Base-by-base conservation (phyloP, 2,797 vertebrate genomes). In the Borostomias antarcticus region DNA sequence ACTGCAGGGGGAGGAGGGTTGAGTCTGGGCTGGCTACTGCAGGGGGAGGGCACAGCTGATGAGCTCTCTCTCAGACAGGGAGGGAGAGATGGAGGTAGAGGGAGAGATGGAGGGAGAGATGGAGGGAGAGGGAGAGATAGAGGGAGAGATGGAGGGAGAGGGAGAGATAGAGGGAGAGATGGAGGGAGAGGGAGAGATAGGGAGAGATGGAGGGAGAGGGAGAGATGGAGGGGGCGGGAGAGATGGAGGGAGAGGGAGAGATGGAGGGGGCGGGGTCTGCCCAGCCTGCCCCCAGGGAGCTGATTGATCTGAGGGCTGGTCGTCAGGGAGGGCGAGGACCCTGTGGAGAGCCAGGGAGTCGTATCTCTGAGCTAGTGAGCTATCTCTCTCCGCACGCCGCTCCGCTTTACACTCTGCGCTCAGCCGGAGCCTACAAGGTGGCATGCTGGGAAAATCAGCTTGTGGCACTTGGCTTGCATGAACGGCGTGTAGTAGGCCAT, bases 241-340 rank as follows among this genome's bases (percentile, higher is more conserved):
- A n/a, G n/a, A n/a, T n/a, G n/a, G 30, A 33, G 21, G 53, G 33
- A 13, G 61, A 58, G 68, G 56, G 64, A 67, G 37, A 9, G 56
- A 19, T 9, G 17, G 32, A 32, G 56, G 56, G 58, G 76, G 73
- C 73, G 75, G 57, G 70, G 67, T 78, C 53, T 40, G 51, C 5
- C 50, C 9, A 37, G 61, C 21, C 30, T 23, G 50, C 19, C 40
- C 35, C 54, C 48, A 26, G 72, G 61, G 72, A 78, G 50, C 51
- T 75, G 66, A 80, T 74, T 79, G 77, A 84, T 80, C 67, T 73
- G 64, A 75, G 40, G 71, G 64, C 62, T 71, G 47, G 45, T 68
- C 77, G 69, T 80, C 47, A 62, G 68, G 69, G 56, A 65, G 66
- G 64, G 61, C 57, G 2, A 11, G 45, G 66, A 68, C 66, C 66